Evolutionary conservation across 2,113 vertebrate genomes (phyloP), one percentile per base, ranked within the genome.

Genomic region (Rhea pennata): DNA sequence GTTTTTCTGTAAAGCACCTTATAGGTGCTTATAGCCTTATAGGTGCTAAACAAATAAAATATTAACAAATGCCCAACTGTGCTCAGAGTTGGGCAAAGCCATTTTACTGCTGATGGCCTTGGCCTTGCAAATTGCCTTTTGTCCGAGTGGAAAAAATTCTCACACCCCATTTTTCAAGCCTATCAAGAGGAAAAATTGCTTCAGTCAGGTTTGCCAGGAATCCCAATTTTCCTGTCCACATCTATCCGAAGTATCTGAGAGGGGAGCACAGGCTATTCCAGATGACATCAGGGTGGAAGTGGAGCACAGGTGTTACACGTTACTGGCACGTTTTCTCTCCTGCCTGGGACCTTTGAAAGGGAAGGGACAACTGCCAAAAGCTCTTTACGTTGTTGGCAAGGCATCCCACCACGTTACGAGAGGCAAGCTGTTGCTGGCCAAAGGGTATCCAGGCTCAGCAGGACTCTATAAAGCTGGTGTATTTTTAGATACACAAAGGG

Each of bases 401-500:
- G 19, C 0, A 3, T 29, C 44, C 6, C 48, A 78, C 27, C 0
- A 14, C 6, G 1, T 40, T 77, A 39, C 4, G 2, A 61, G 84
- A 70, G 65, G 33, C 40, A 64, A 82, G 53, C 50, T 92, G 56
- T 3, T 69, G 26, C 46, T 67, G 81, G 24, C 76, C 84, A 69
- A 72, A 91, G 27, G 44, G 44, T 74, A 40, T 64, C 71, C 53
- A 8, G 36, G 17, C 48, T 84, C 73, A 0, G 0, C 0, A 33
- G 86, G 62, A 33, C 44, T 53, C 59, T 1, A 0, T 61, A 42
- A 87, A 59, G 7, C 13, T 2, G 3, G 2, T 15, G 56, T 10
- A 3, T 51, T 46, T 92, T 82, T 2, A 80, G 53, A 70, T 31
- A 23, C 0, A 0, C 0, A 0, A 3, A 15, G 5, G 27, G 31